A percentile compares a stretch with the other conserved stretches of the same genome.
Evolutionary conservation across 2,797 vertebrate species (phyloP).

Genomic region (Meriones psammophilus): DNA sequence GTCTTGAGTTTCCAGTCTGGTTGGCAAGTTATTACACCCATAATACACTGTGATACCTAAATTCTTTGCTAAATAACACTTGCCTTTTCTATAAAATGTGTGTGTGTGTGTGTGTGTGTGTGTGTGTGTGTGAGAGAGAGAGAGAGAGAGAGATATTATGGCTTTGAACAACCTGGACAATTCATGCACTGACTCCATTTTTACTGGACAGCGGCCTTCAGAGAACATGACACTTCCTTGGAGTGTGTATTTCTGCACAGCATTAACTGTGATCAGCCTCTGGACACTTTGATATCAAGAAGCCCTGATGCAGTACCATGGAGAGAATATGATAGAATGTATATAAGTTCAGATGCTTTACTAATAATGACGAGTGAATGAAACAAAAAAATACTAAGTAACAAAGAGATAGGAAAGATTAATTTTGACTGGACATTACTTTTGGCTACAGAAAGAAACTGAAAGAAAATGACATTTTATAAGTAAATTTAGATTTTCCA

Average conservation of each 20-base stretch:
- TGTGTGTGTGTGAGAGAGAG: too few species aligned
- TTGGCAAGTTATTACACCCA: background rate
- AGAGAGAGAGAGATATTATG: background rate
- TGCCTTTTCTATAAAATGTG: conserved; percentile 47
- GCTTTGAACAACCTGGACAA: conserved; percentile 37
- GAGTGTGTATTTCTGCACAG: background rate
- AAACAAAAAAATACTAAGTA: background rate
- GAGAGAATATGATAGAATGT: conserved; percentile 13
- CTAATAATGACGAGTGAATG: background rate
- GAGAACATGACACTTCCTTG: background rate
- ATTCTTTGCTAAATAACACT: background rate
- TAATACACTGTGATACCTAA: background rate
- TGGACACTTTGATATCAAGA: conserved; percentile 38
- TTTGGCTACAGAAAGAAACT: conserved; percentile 29
- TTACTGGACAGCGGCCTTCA: conserved; percentile 47
- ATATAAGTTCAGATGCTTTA: background rate
- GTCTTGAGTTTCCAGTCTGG: conserved; percentile 4
- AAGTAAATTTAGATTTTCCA: conserved; percentile 36
- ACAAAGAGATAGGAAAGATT: conserved; percentile 5
- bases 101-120: too few species aligned
- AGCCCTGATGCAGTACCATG: background rate
- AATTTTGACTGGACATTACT: background rate
- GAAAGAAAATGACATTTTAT: background rate
- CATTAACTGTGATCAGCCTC: background rate
- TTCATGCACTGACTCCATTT: background rate